phyloP scores from a whole-genome alignment of 2,888 invertebrate species.

The Caenorhabditis sp. region DNA sequence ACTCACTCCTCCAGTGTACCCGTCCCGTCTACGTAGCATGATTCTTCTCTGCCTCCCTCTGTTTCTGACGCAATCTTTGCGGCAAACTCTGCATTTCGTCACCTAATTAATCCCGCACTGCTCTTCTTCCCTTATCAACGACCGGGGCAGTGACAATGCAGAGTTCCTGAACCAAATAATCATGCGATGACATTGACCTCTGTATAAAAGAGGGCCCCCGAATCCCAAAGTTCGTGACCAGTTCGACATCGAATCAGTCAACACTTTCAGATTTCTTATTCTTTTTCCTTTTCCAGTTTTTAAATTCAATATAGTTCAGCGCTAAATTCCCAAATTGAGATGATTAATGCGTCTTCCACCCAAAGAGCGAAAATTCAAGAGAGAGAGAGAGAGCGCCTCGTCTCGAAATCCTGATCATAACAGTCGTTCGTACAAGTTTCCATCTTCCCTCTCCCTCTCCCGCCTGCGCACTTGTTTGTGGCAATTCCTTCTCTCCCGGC shows the following conservation, averaged over 20 bases:
- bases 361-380: neutral
- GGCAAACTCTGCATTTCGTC: constrained; percentile 17
- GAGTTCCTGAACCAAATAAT: constrained; percentile 58
- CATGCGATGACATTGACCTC: constrained; percentile 42
- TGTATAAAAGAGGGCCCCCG: constrained; percentile 33
- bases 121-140: constrained; percentile 9
- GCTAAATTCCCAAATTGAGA: too few species aligned
- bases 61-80: constrained; percentile 50
- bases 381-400: neutral
- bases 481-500: neutral
- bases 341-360: too few species aligned
- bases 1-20: constrained; percentile 1
- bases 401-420: constrained; percentile 30
- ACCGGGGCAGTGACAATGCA: constrained; percentile 31
- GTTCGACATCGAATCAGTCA: constrained; percentile 1
- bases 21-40: constrained; percentile 22
- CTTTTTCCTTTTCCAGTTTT: too few species aligned
- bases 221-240: constrained; percentile 22
- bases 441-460: neutral
- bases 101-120: constrained; percentile 41
- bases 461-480: constrained; percentile 18
- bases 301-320: too few species aligned
- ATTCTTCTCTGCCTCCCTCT: constrained; percentile 13
- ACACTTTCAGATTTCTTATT: constrained; percentile 24
- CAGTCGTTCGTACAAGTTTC: constrained; percentile 32